These are phyloP conservation scores for Drosophila eohydei DNA, from an alignment of 2,888 invertebrate genomes.

Conservation along the genomic window DNA sequence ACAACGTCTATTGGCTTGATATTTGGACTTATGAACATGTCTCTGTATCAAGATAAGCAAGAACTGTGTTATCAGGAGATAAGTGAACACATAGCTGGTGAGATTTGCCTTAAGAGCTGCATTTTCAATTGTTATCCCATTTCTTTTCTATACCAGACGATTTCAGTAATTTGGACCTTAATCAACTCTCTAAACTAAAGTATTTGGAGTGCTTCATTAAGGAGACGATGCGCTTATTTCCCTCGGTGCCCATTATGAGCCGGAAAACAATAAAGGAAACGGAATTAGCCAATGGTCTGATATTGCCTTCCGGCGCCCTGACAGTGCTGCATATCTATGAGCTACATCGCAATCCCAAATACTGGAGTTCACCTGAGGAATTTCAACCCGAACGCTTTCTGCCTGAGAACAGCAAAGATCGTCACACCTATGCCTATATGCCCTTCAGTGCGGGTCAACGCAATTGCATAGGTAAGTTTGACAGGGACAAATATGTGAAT, in stretches of 20 bases:
- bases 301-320: slow-evolving; percentile 72
- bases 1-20: slow-evolving; percentile 78
- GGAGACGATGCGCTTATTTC: slow-evolving; percentile 86
- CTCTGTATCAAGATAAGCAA: slow-evolving; percentile 70
- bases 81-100: slow-evolving; percentile 66
- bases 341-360: slow-evolving; percentile 73
- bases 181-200: slow-evolving; percentile 51
- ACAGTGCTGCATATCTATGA: slow-evolving; percentile 71
- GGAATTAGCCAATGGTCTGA: slow-evolving; percentile 64
- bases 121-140: background rate
- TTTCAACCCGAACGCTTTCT: slow-evolving; percentile 80
- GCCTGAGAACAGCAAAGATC: slow-evolving; percentile 85
- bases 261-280: slow-evolving; percentile 85
- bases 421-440: slow-evolving; percentile 79
- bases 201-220: slow-evolving; percentile 69
- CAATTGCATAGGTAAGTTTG: slow-evolving; percentile 80
- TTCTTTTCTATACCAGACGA: slow-evolving; percentile 43
- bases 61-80: slow-evolving; percentile 75
- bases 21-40: slow-evolving; percentile 76
- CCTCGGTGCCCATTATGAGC: slow-evolving; percentile 88
- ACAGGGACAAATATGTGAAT: background rate
- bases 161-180: slow-evolving; percentile 54
- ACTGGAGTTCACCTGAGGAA: slow-evolving; percentile 73
- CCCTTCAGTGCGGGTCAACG: slow-evolving; percentile 84
- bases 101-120: background rate